Evolutionary conservation across 1,140 invertebrate species (phyloP), one percentile per base, ranked within the genome.

Genomic region (Heterodera carotae): DNA sequence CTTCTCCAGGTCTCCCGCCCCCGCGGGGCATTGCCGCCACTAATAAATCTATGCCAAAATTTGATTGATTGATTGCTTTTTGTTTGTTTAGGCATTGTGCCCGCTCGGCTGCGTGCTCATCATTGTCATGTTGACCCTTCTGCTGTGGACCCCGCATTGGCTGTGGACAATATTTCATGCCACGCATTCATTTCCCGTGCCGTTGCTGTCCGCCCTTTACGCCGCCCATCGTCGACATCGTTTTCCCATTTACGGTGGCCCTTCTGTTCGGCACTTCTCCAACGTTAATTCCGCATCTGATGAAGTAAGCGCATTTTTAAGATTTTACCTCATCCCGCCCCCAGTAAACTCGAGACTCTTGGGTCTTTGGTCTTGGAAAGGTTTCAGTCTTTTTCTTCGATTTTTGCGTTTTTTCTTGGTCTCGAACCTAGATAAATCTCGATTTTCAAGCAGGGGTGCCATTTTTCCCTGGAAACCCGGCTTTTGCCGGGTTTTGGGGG

Each of bases 71-170:
- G 25, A 1, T 4, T 29, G 22, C 6, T 22, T 27, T 29, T 62
- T 64, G n/a, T 39, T 36, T 62, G 31, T 43, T 76, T 22, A 70
- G 76, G 76, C 76, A 34, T 33, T 67, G 29, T 67, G 59, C 18
- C 67, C 69, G 25, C 53, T 77, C 36, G 72, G 66, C 29, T 77
- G 25, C 31, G 34, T 75, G 6, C 33, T 66, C 18, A 64, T 31
- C 29, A 18, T 78, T 7, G 8, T 78, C 29, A 25, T 70, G 27
- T 18, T 77, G 18, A 33, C 73, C 27, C 36, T 80, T 12, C 74
- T 82, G 36, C 27, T 82, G 31, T 82, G 81, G 81, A 48, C 71
- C 18, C 81, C 81, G 29, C 82, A 76, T 74, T 83, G 73, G 43
- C 29, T 84, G 18, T 66, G 48, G 48, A 22, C 48, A 22, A 15